Percentiles rank a stretch among this genome's conserved stretches.
These are phyloP conservation scores for Lanius collurio DNA, from an alignment of 2,113 vertebrate genomes.

Conservation along the genomic window DNA sequence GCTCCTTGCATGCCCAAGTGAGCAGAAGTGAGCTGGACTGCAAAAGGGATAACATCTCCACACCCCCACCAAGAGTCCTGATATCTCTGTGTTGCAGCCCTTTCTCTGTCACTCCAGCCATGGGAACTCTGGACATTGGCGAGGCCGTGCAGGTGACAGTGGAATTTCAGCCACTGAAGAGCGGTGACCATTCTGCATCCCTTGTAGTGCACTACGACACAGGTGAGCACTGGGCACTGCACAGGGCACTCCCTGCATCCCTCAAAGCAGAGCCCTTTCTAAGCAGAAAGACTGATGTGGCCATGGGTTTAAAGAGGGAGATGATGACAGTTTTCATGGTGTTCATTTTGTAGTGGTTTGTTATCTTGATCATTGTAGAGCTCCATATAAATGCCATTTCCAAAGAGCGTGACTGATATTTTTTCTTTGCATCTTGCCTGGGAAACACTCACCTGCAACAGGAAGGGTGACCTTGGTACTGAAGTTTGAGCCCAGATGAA, in stretches of 20 bases:
- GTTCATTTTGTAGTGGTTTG: background rate
- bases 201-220: conserved; percentile 82
- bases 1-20: background rate
- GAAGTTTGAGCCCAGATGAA: background rate
- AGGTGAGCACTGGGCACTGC: conserved; percentile 57
- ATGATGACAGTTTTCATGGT: background rate
- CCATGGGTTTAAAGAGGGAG: background rate
- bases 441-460: background rate
- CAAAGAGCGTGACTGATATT: background rate
- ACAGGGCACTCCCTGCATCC: background rate
- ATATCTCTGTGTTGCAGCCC: conserved; percentile 73
- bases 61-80: background rate
- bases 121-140: conserved; percentile 74
- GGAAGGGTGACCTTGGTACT: background rate
- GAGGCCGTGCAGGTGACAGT: conserved; percentile 80
- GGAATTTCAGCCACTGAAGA: conserved; percentile 76
- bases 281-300: background rate
- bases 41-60: background rate
- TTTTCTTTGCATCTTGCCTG: background rate
- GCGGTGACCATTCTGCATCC: conserved; percentile 70
- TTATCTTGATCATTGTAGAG: background rate
- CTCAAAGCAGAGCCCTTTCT: background rate
- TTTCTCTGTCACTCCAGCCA: conserved; percentile 77
- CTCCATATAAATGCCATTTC: background rate
- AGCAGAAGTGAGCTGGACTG: background rate